phyloP scores from a whole-genome alignment of 2,113 vertebrate genomes.

The Myrmophylax atrothorax region DNA sequence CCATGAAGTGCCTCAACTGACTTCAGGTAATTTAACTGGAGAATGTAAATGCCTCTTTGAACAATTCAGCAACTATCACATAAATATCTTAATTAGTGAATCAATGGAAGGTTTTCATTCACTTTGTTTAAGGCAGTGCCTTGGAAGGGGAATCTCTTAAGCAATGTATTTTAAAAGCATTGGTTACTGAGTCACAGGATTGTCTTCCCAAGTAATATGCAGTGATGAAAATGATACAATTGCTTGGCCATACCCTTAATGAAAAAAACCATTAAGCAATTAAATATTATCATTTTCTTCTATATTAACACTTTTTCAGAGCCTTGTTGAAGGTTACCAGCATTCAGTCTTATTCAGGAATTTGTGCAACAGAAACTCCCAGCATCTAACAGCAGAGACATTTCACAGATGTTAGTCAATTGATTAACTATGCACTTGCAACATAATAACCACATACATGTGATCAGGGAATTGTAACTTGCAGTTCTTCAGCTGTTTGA shows the following conservation, averaged over 20 bases:
- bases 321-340: neutral
- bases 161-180: neutral
- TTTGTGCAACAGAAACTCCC: neutral
- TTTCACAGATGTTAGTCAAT: conserved; percentile 67
- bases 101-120: neutral
- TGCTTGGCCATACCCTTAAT: neutral
- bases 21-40: neutral
- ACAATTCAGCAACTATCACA: neutral
- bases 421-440: conserved; percentile 66
- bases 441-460: conserved; percentile 47
- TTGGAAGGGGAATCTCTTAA: neutral
- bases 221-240: neutral
- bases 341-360: neutral
- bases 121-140: neutral
- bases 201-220: neutral
- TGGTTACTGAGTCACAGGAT: neutral
- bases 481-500: conserved; percentile 65
- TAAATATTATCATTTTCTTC: neutral
- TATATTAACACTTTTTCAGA: neutral
- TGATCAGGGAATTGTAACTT: conserved; percentile 71
- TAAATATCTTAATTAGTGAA: neutral
- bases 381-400: neutral
- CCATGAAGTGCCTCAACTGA: neutral
- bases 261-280: neutral
- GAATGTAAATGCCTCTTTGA: neutral